Evolutionary conservation across 2,888 invertebrate species (phyloP), one percentile per base, ranked within the genome.

Genomic region (Papilio protenor): DNA sequence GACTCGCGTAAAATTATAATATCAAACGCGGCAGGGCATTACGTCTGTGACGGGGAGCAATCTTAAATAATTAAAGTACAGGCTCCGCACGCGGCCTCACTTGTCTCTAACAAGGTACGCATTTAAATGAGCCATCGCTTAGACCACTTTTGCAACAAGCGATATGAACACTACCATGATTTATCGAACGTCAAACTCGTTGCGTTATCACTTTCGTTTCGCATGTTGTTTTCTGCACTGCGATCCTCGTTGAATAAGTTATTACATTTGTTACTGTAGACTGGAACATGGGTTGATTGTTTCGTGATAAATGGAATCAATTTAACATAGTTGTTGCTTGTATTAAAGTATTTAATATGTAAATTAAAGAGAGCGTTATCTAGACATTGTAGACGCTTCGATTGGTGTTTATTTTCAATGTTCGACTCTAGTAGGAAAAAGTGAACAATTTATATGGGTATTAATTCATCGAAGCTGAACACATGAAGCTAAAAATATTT

Each of bases 31-130:
- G 79, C 73, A 59, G 79, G 76, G 57, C 82, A 81, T 85, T 81
- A 84, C 81, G 80, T 77, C 82, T 79, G 83, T 85, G 86, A 87
- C 85, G 83, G 83, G 80, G 81, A 79, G 84, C 84, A 83, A 87
- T 88, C 85, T 85, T 80, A 85, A 86, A 88, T 90, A 88, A 91
- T 91, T 90, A 89, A 86, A 84, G 82, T 82, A 81, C 81, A 77
- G 80, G 82, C 49, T 77, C 81, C 76, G 80, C 83, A 81, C 81
- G 82, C 76, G 78, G 81, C 76, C 76, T 79, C 77, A 78, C 80
- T 81, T 73, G 81, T 81, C 75, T 70, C 75, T 78, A 77, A 82
- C 82, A 79, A 80, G 82, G 81, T 77, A 76, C 79, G 85, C 84
- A 85, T 86, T 81, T 81, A 81, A 84, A 85, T 84, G 83, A 84